Base-by-base conservation (phyloP, 2,888 invertebrate species). In the Synanthedon myopaeformis region DNA sequence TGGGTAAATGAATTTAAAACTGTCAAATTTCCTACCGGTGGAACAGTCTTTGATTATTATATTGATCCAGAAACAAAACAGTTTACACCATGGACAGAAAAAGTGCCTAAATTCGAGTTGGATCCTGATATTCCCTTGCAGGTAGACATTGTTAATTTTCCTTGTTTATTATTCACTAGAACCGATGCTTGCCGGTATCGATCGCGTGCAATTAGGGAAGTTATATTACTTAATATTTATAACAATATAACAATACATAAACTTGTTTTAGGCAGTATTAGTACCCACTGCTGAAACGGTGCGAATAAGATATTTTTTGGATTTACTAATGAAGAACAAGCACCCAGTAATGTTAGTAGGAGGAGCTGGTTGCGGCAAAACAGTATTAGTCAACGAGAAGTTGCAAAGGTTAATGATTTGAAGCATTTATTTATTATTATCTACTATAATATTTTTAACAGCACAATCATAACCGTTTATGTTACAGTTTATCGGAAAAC, bases 1-100 rank as follows among this genome's bases (percentile, higher is more conserved):
- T 98, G 97, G 96, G 89, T 93, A 12, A 96, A 96, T 70, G 98
- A 98, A 79, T 98, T 98, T 79, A 98, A 98, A 82, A 93, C 93
- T 23, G 90, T 98, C 3, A 97, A 96, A 79, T 98, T 97, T 77
- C 98, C 98, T 1, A 64, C 91, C 53, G 94, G 94, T 55, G 97
- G 97, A 3, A 96, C 96, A 1, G 96, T 98, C 5, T 98, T 98
- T 72, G 98, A 98, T 84, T 98, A 94, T 75, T 98, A 91, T 76
- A 94, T 98, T 70, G 97, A 98, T 74, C 78, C 91, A 49, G 97
- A 97, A 79, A 93, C 94, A 0, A 97, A 97, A 78, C 93, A 94
- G 64, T 97, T 98, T 73, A 88, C 93, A 28, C 91, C 93, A 0
- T 98, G 98, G 98, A 92, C 93, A 0, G 96, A 97, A 70, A 92